phyloP scores from a whole-genome alignment of 2,113 vertebrate species.

The Poeciliopsis prolifica region DNA sequence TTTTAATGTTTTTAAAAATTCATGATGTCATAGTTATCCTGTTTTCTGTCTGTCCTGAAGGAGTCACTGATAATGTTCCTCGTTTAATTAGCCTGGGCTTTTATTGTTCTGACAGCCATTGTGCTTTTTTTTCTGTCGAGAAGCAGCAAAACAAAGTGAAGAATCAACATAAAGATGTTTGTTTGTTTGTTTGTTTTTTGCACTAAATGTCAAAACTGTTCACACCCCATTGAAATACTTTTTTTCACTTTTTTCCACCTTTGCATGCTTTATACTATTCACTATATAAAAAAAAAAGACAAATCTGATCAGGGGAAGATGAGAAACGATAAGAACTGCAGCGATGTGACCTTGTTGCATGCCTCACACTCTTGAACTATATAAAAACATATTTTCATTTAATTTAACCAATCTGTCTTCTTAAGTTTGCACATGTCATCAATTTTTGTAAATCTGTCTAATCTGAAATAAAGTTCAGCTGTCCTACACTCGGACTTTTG shows the following conservation, averaged over 20 bases:
- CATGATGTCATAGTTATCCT: background rate
- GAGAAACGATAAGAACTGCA: background rate
- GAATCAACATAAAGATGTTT: background rate
- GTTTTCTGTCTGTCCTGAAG: background rate
- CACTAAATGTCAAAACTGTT: background rate
- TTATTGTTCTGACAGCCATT: conserved; percentile 15
- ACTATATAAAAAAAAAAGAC: background rate
- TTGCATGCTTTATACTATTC: background rate
- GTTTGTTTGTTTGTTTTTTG: too few species aligned
- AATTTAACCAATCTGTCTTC: too few species aligned
- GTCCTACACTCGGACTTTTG: background rate
- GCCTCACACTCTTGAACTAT: too few species aligned
- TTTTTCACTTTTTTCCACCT: too few species aligned
- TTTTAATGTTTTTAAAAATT: background rate
- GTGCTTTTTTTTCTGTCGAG: background rate
- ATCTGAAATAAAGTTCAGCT: background rate
- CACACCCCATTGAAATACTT: background rate
- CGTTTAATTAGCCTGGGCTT: conserved; percentile 15
- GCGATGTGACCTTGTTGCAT: background rate
- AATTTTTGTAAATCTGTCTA: background rate
- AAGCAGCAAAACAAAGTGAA: background rate
- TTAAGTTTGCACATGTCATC: too few species aligned
- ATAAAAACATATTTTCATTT: too few species aligned
- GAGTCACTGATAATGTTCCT: background rate
- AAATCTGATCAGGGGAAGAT: background rate